Base-by-base conservation (phyloP, 1,140 invertebrate species). In the Ooceraea biroi region DNA sequence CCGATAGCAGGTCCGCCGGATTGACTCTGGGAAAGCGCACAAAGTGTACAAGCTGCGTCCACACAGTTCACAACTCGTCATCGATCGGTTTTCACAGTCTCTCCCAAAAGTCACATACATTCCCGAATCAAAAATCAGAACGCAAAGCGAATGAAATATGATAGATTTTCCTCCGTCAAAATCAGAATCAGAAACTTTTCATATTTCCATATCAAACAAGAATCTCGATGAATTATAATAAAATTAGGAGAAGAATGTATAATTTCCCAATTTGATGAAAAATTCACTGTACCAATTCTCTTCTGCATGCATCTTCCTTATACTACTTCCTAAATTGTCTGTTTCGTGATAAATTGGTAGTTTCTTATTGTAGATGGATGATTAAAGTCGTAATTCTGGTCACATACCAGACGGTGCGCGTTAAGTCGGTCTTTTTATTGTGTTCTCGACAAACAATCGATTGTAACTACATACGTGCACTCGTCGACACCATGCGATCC, bases 11-110 rank as follows among this genome's bases (percentile, higher is more conserved):
- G 36, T 80, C 36, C 25, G 76, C 50, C 76, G 25, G 50, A 71
- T 11, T 19, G 68, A 68, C 17, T 46, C 25, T 44, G 36, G 50
- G 57, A 80, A 57, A 71, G 52, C 22, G 19, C 41, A n/a, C 22
- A 19, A 78, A 48, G 41, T 77, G 22, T 68, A 58, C 48, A 71
- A 69, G 41, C 65, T 57, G 66, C 65, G 3, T 71, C 41, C 50
- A 22, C 12, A 46, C 52, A 30, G n/a, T 46, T 71, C 52, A 46
- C 76, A 57, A 58, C 52, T 80, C 65, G 11, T 58, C 65, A 58
- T 80, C 41, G 65, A 71, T 69, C 76, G 14, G 22, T 11, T 78
- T 55, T 69, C 22, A 22, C n/a, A 58, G 36, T 19, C 4, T 27
- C 22, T 44, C n/a, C 7, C 41, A 71, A 69, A 58, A 57, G 25